These are phyloP conservation scores for Pycnonotus jocosus DNA, from an alignment of 2,113 vertebrate genomes.

Conservation along the genomic window DNA sequence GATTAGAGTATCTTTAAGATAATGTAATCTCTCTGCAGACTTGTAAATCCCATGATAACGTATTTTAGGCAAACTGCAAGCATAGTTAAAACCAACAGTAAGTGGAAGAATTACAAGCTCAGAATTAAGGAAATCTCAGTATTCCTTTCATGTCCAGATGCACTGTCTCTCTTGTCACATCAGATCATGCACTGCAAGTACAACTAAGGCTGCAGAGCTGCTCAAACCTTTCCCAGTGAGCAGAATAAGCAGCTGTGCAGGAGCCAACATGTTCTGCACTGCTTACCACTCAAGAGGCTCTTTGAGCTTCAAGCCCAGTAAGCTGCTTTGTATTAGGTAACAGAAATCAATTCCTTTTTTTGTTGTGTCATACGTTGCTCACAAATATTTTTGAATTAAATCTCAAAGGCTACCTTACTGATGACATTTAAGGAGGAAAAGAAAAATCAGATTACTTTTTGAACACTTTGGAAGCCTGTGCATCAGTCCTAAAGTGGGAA, in stretches of 20 bases:
- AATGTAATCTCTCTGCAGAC: neutral
- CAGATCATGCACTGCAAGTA: rapidly evolving
- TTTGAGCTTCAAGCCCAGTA: neutral
- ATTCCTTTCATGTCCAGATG: neutral
- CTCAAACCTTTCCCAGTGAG: neutral
- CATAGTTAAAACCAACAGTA: neutral
- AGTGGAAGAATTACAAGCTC: neutral
- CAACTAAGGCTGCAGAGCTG: neutral
- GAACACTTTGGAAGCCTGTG: neutral
- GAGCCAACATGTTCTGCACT: neutral
- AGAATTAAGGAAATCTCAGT: neutral
- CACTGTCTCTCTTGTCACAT: neutral
- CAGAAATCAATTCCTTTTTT: neutral
- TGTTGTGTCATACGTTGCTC: neutral
- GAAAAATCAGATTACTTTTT: neutral
- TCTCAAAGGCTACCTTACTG: neutral
- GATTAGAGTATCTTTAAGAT: neutral
- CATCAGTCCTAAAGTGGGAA: neutral
- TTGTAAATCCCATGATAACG: neutral
- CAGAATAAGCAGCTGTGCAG: neutral
- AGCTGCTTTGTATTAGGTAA: neutral
- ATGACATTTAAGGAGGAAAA: neutral
- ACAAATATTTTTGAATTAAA: neutral
- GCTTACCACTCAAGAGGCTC: neutral
- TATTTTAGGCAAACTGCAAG: neutral